Evolutionary conservation across 2,888 invertebrate genomes (phyloP), one percentile per base, ranked within the genome.

Genomic region (Phasia obesa): DNA sequence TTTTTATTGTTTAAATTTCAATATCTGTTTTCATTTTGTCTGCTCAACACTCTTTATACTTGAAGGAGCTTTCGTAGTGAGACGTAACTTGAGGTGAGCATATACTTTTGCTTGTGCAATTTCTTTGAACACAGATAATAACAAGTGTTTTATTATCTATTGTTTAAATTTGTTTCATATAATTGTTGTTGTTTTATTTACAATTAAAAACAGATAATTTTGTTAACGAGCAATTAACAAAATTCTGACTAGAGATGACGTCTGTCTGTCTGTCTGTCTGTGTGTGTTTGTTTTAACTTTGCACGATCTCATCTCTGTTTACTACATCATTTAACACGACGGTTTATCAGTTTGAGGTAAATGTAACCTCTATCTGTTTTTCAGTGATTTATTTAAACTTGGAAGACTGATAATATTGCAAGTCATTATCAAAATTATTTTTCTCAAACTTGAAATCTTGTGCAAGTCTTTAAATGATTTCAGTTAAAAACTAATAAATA

Each of bases 171-270:
- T 21, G 9, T 17, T 27, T 60, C 1, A 57, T 49, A 27, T 53
- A 53, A 11, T 42, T 62, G 7, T 57, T 55, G 15, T 31, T 55
- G 15, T 69, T 64, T 74, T 65, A 21, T n/a, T n/a, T n/a, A 77
- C 69, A 77, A 77, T 69, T 70, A 78, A 64, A 70, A 70, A 38
- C 64, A 78, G 64, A 78, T 70, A 70, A 78, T 71, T 62, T 49
- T 64, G 71, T 78, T 78, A 78, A 64, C 55, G 64, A 78, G 51
- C 70, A 78, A 77, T 70, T 62, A 55, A 62, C 23, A 73, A 51
- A 73, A 42, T 47, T 75, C 25, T 67, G 49, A 67, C 49, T n/a
- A n/a, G n/a, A n/a, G n/a, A n/a, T n/a, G n/a, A n/a, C n/a, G n/a
- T n/a, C n/a, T n/a, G n/a, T n/a, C n/a, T n/a, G n/a, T n/a, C n/a